Conservation (phyloP, 2,888 invertebrate genomes). For the Caradrina clavipalpis region DNA sequence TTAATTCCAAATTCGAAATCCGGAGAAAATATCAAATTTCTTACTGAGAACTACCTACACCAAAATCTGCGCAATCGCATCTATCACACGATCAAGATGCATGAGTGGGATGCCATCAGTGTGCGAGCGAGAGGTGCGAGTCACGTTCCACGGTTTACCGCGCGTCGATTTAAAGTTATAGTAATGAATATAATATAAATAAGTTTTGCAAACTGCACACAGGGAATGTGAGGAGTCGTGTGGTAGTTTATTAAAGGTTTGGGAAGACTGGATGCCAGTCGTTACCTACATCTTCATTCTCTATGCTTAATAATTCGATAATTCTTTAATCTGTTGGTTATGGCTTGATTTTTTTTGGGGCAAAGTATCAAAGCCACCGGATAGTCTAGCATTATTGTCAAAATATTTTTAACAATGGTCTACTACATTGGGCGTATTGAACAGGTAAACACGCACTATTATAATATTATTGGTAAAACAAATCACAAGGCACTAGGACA, state of each 20-base stretch:
- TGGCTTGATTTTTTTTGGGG: too few species aligned
- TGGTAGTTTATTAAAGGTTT: constrained; percentile 8
- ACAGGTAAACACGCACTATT: too few species aligned
- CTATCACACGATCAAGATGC: constrained; percentile 61
- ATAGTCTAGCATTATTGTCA: too few species aligned
- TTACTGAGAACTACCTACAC: constrained; percentile 50
- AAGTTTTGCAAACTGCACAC: constrained; percentile 68
- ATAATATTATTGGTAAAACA: too few species aligned
- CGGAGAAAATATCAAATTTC: constrained; percentile 62
- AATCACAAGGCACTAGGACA: too few species aligned
- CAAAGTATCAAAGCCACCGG: too few species aligned
- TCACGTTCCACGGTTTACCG: constrained; percentile 79
- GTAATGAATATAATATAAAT: constrained; percentile 84
- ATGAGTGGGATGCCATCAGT: constrained; percentile 50
- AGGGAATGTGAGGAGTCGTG: constrained; percentile 58
- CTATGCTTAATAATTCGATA: too few species aligned
- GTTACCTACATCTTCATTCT: too few species aligned
- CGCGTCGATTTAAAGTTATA: constrained; percentile 77
- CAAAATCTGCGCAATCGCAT: constrained; percentile 64
- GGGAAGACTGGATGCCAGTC: not conserved
- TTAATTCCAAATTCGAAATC: constrained; percentile 25
- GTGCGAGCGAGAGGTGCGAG: constrained; percentile 59
- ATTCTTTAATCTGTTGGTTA: too few species aligned
- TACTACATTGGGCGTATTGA: too few species aligned
- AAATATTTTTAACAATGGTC: too few species aligned